These are phyloP conservation scores for Rhopalosiphum nymphaeae DNA, from an alignment of 2,888 invertebrate species.

Conservation along the genomic window DNA sequence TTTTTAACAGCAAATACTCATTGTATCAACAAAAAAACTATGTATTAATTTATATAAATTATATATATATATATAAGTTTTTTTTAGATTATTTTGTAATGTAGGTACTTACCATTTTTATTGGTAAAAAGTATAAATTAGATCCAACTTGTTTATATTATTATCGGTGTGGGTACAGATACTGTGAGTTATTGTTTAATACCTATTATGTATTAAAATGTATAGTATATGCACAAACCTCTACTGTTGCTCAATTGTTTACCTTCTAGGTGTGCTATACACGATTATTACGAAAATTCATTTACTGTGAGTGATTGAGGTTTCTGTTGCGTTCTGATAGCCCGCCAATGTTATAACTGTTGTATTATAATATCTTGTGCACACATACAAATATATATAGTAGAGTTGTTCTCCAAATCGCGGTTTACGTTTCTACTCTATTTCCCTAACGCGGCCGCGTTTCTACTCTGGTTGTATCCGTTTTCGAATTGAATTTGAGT, in stretches of 20 bases:
- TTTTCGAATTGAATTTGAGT: conserved; percentile 45
- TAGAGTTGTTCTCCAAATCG: conserved; percentile 25
- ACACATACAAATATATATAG: not conserved
- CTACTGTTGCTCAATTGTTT: not conserved
- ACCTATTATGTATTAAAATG: not conserved
- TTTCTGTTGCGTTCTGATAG: conserved; percentile 35
- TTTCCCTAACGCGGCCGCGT: conserved; percentile 29
- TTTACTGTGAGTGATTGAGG: conserved; percentile 47
- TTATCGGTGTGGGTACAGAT: no score
- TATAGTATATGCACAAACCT: not conserved
- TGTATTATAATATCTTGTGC: conserved; percentile 15
- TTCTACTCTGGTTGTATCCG: conserved; percentile 18
- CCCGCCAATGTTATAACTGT: not conserved
- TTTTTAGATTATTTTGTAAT: no score
- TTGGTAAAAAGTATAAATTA: no score
- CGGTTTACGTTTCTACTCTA: conserved; percentile 43
- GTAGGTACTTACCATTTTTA: no score
- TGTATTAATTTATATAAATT: no score
- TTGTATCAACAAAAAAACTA: not conserved
- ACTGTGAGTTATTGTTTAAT: not conserved
- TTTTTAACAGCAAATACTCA: not conserved
- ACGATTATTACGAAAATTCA: conserved; percentile 8
- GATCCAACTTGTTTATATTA: no score
- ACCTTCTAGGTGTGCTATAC: not conserved
- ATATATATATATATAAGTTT: no score